Conservation (phyloP, 1,140 invertebrate genomes). For the Neodiprion lecontei region DNA sequence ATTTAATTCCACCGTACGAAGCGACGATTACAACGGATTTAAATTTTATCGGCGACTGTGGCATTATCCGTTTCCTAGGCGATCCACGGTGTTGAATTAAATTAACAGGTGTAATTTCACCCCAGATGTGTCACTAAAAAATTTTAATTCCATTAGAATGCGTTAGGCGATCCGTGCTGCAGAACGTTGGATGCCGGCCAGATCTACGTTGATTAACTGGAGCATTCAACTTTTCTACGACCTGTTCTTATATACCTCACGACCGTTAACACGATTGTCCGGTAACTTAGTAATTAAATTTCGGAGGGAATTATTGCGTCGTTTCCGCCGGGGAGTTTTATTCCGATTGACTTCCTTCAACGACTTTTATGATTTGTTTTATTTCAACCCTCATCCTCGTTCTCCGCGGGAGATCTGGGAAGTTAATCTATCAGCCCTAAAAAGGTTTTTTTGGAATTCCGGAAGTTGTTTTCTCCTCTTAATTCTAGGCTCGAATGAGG, state of each 20-base stretch:
- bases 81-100: too few species aligned
- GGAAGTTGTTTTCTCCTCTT: constrained; percentile 3
- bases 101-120: too few species aligned
- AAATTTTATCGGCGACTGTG: too few species aligned
- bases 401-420: not conserved
- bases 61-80: too few species aligned
- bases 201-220: constrained; percentile 3
- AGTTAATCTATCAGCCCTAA: too few species aligned
- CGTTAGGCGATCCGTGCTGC: not conserved
- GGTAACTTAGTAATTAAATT: constrained; percentile 2
- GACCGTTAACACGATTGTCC: not conserved
- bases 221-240: not conserved
- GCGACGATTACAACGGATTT: too few species aligned
- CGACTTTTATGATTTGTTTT: not conserved
- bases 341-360: constrained; percentile 1
- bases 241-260: not conserved
- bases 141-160: constrained; percentile 3
- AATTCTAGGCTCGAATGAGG: not conserved
- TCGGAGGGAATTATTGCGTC: not conserved
- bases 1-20: too few species aligned
- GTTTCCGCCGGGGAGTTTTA: not conserved
- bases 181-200: not conserved
- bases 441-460: not conserved
- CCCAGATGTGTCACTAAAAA: not conserved
- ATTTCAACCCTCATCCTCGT: not conserved